Percentiles rank a stretch among this genome's conserved stretches.
These are phyloP conservation scores for Megamerina dolium DNA, from an alignment of 2,888 invertebrate species.

Conservation along the genomic window DNA sequence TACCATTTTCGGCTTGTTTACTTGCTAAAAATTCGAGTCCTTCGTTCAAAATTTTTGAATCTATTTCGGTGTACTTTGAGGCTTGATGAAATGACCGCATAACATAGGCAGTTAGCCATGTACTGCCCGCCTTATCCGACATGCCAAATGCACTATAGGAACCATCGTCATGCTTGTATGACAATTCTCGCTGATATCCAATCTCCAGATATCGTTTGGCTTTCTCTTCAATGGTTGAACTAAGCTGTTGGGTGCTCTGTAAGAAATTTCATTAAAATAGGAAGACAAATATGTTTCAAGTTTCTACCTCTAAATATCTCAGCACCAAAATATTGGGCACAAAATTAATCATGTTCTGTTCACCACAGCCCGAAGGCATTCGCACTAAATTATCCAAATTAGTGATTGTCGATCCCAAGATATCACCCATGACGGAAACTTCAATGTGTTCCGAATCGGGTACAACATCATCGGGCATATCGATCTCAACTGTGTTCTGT, in stretches of 20 bases:
- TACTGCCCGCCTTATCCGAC: slow-evolving; percentile 58
- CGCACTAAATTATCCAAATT: slow-evolving; percentile 48
- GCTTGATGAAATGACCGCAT: slow-evolving; percentile 69
- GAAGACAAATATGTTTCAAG: not conserved
- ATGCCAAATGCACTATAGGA: slow-evolving; percentile 74
- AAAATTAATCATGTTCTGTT: slow-evolving; percentile 63
- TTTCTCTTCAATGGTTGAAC: slow-evolving; percentile 58
- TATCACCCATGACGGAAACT: slow-evolving; percentile 54
- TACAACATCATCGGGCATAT: slow-evolving; percentile 52
- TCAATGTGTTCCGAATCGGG: slow-evolving; percentile 54
- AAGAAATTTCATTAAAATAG: slow-evolving; percentile 2
- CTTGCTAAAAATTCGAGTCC: slow-evolving; percentile 65
- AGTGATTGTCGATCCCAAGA: slow-evolving; percentile 49
- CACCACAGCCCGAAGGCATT: slow-evolving; percentile 63
- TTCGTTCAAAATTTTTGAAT: slow-evolving; percentile 57
- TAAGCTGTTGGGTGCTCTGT: slow-evolving; percentile 59
- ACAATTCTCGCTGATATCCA: slow-evolving; percentile 71
- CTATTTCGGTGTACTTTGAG: slow-evolving; percentile 60
- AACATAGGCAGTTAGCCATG: slow-evolving; percentile 77
- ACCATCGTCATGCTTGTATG: slow-evolving; percentile 63
- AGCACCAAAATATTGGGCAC: slow-evolving; percentile 61
- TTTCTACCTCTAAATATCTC: slow-evolving; percentile 53
- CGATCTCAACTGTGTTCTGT: slow-evolving; percentile 50
- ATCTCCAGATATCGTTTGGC: slow-evolving; percentile 39
- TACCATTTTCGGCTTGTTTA: slow-evolving; percentile 64